Evolutionary conservation across 92 coral and sea anemone species (phyloP), one percentile per base, ranked within the genome.

Genomic region (Phenganax subtilis): DNA sequence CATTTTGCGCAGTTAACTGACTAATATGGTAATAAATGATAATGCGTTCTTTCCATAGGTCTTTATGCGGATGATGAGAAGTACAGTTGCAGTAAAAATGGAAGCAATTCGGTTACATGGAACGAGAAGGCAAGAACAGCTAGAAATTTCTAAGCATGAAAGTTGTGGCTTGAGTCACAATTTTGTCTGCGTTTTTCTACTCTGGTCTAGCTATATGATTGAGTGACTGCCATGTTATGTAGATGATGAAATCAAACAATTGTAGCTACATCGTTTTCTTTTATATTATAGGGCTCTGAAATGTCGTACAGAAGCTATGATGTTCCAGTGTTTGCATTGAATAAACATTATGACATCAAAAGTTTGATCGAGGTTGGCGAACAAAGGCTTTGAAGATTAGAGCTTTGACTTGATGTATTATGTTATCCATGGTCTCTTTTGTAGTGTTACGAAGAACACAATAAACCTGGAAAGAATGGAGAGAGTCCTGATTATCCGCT

Each of bases 271-370:
- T 54, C 66, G 0, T 77, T 75, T 30, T 8, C 44, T 31, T 87
- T 14, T 83, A n/a, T 17, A 57, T 83, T 89, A 4, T 85, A 93
- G 97, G 97, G 97, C 66, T 89, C 81, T 70, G 92, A 81, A 60
- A 93, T 93, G 97, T 91, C 97, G 7, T 93, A 91, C 72, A 86
- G 76, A 82, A 84, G 84, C 60, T 91, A 72, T 85, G 93, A 90
- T 64, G 76, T 93, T 25, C 97, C 97, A 29, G 89, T 93, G 29
- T 91, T 93, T 91, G 92, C 96, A 57, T 60, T 93, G 55, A 66
- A 76, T 10, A 66, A 89, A 55, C 61, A 20, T 10, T 71, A 71
- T 54, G 89, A 86, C 75, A 75, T 86, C 57, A 54, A 82, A 7
- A 30, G 30, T 51, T 59, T 86, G 54, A 72, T 75, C 9, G 54